phyloP scores from a whole-genome alignment of 2,888 invertebrate genomes.

The Polyommatus icarus region DNA sequence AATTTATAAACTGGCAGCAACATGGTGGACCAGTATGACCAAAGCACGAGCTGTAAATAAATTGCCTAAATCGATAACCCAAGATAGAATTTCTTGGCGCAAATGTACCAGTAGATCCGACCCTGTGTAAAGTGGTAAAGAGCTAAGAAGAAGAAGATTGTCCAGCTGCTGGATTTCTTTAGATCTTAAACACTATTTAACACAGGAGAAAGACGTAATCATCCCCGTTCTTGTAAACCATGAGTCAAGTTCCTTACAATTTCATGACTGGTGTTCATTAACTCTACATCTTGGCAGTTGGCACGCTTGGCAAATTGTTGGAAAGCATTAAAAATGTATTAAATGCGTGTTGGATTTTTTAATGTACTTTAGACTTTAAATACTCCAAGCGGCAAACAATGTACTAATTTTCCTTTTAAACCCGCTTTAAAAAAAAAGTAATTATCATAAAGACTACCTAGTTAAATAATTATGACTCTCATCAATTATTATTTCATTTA shows the following conservation, averaged over 20 bases:
- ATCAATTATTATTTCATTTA: not conserved
- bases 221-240: not conserved
- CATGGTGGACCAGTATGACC: too few species aligned
- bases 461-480: not conserved
- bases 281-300: not conserved
- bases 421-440: not conserved
- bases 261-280: not conserved
- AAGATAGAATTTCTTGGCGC: too few species aligned
- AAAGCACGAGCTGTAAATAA: too few species aligned
- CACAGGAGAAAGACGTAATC: not conserved
- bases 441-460: not conserved
- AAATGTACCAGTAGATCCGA: too few species aligned
- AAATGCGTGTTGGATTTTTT: not conserved
- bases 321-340: conserved; percentile 14
- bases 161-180: too few species aligned
- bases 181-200: too few species aligned
- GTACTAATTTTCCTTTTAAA: not conserved
- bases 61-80: too few species aligned
- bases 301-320: conserved; percentile 12
- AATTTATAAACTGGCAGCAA: too few species aligned
- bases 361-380: not conserved
- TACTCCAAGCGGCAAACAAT: not conserved
- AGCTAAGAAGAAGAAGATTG: too few species aligned
- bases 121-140: too few species aligned
- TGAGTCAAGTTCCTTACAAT: not conserved